Evolutionary conservation across 92 coral and sea anemone genomes (phyloP), one percentile per base, ranked within the genome.

Genomic region (Porites evermanni): DNA sequence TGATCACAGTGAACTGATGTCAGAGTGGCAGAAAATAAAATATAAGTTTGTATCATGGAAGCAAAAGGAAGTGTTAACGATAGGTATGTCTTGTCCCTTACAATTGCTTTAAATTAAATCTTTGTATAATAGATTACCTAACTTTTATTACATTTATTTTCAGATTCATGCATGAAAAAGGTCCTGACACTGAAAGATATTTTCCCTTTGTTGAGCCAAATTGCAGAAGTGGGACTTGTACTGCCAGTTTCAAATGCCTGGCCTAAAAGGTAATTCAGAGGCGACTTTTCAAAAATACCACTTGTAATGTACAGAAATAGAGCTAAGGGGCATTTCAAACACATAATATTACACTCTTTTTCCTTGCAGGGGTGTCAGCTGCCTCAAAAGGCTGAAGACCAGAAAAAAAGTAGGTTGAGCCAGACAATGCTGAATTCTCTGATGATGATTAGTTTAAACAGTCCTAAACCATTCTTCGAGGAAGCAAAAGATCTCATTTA

Each of bases 391-490:
- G 72, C 72, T 83, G 71, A 83, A 83, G 16, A 83, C 87, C 11
- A 59, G 71, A 21, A 21, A 21, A 21, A 21, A 21, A 72, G 71
- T 7, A 83, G 53, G 69, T 72, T 67, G 80, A 83, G 72, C 3
- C 77, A 83, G 19, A 75, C 56, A 50, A 72, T 83, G 87, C 70
- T 83, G 12, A 83, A 64, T 58, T 83, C 80, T 5, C 79, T 83
- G 38, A 73, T 60, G 60, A 72, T 72, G 32, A 29, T 29, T 12
- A 83, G 79, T 59, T 52, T 83, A 11, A 72, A 83, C 53, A 79
- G 79, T 16, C 87, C 87, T 44, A 14, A 10, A 47, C 82, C 51
- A 78, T 78, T 78, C 82, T 78, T 72, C 38, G 14, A 64, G 6
- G 82, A 78, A 11, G 72, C 82, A 64, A 56, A 78, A 0, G 60